Evolutionary conservation across 2,113 vertebrate species (phyloP).

Genomic region (Hipposideros armiger): DNA sequence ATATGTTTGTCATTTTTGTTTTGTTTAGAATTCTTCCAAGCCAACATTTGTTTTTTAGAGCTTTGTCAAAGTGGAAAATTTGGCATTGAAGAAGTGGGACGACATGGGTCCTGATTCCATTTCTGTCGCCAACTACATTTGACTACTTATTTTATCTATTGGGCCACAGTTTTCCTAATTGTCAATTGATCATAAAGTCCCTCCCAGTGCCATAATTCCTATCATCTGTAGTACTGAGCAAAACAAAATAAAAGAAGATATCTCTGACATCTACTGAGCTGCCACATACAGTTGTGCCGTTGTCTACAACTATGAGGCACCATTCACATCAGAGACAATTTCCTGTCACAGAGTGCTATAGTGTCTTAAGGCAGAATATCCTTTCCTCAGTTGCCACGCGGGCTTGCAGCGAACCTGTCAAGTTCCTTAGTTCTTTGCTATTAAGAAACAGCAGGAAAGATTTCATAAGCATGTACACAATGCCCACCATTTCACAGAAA

Average conservation of each 20-base stretch:
- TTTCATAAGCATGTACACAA: not conserved
- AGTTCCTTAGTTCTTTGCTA: not conserved
- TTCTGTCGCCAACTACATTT: not conserved
- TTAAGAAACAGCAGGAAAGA: constrained; percentile 15
- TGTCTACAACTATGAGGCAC: not conserved
- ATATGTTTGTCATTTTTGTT: not conserved
- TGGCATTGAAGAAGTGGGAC: not conserved
- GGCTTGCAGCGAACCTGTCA: not conserved
- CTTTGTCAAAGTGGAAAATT: constrained; percentile 27
- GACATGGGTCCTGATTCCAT: not conserved
- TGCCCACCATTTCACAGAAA: constrained; percentile 3
- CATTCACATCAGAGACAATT: not conserved
- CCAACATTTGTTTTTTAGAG: not conserved
- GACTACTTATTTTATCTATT: not conserved
- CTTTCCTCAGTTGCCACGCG: not conserved
- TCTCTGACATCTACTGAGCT: not conserved
- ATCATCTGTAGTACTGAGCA: not conserved
- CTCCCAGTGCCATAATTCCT: not conserved
- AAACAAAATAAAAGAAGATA: constrained; percentile 10
- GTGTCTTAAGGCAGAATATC: not conserved
- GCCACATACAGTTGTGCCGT: not conserved
- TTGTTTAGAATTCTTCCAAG: constrained; percentile 29
- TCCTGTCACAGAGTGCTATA: not conserved
- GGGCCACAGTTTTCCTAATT: not conserved
- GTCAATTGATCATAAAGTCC: not conserved